Conservation (phyloP, 2,797 vertebrate species). For the Eulemur mongoz region DNA sequence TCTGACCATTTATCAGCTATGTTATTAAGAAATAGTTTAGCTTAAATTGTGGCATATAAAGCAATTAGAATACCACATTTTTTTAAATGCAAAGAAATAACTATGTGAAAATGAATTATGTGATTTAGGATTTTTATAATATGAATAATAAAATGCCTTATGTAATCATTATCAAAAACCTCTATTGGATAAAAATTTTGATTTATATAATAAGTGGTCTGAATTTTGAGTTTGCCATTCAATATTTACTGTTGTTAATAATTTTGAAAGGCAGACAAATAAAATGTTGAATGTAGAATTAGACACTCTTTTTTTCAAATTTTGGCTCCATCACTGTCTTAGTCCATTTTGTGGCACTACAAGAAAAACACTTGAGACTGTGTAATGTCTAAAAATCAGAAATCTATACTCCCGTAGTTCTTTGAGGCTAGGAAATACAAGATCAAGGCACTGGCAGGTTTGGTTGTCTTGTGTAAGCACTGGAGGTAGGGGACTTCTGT, state of each 20-base stretch:
- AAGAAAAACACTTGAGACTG: background rate
- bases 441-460: background rate
- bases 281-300: background rate
- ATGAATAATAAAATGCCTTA: background rate
- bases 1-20: background rate
- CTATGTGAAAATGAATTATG: background rate
- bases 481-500: accelerated
- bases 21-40: background rate
- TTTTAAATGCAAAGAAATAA: background rate
- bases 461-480: background rate
- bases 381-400: background rate
- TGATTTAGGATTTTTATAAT: background rate
- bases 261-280: background rate
- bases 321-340: background rate
- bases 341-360: background rate
- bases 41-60: background rate
- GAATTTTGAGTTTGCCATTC: background rate
- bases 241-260: background rate
- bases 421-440: background rate
- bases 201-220: background rate
- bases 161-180: background rate
- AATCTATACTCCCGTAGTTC: background rate
- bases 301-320: background rate
- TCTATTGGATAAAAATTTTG: background rate
- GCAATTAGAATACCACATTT: background rate